A percentile compares a stretch with the other conserved stretches of the same genome.
phyloP scores from a whole-genome alignment of 1,140 invertebrate species.

The Sarcophaga bullata region DNA sequence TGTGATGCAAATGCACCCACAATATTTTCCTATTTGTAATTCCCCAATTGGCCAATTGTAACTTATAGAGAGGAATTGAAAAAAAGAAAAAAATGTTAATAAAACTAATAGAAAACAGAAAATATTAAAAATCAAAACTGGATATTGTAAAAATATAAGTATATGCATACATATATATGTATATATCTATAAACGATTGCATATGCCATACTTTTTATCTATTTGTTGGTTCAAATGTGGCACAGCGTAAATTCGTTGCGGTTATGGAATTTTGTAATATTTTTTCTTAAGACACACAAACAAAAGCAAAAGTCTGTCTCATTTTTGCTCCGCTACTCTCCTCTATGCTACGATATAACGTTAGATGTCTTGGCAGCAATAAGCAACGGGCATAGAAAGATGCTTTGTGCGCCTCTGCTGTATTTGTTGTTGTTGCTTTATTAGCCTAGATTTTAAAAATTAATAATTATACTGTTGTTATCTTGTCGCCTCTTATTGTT shows the following conservation, averaged over 20 bases:
- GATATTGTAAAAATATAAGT: no score
- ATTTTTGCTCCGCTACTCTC: no score
- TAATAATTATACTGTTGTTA: slow-evolving; percentile 5
- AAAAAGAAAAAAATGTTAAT: no score
- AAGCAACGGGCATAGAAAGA: no score
- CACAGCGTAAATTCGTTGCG: background rate
- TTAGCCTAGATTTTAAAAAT: background rate
- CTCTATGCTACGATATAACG: no score
- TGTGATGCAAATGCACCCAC: slow-evolving; percentile 13
- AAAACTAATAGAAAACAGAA: no score
- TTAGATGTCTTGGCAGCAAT: no score
- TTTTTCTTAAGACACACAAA: background rate
- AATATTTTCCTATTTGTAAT: background rate
- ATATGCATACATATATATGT: no score
- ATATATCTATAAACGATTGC: background rate
- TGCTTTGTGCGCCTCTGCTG: background rate
- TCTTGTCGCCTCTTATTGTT: background rate
- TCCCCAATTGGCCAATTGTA: no score
- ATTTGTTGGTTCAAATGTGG: background rate
- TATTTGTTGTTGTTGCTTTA: background rate
- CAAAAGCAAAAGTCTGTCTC: no score
- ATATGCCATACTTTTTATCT: background rate
- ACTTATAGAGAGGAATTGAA: no score
- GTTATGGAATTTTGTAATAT: slow-evolving; percentile 7
- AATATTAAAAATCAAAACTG: no score